Base-by-base conservation (phyloP, 2,113 vertebrate species). In the Mola mola region DNA sequence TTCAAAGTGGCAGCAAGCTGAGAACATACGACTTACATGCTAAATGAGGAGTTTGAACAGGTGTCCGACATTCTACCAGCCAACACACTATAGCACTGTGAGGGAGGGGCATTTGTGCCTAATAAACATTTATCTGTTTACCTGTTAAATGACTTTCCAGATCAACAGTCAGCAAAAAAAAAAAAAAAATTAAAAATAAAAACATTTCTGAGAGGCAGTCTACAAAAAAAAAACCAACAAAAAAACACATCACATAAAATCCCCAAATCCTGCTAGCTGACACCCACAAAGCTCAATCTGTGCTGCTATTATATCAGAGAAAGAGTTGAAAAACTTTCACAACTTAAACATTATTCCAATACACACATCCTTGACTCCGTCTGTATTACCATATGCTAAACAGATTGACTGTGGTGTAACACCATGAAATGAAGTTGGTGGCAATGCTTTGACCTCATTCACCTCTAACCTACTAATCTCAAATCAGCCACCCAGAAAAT, bases 41-140 rank as follows among this genome's bases (percentile, higher is more conserved):
- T n/a, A n/a, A 8, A 24, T 4, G 28, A 51, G 11, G 20, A 37
- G 49, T 51, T 43, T 62, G 41, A 57, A 67, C 51, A 8, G 38
- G 2, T 24, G 51, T 61, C 11, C 28, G 69, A 21, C 17, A 55
- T 50, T 17, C 36, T 25, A 60, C n/a, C n/a, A n/a, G n/a, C n/a
- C n/a, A n/a, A n/a, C n/a, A n/a, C n/a, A n/a, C n/a, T n/a, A n/a
- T n/a, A n/a, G n/a, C 43, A 5, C 19, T 13, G 34, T 2, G 22
- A 43, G 19, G 49, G 46, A 48, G 15, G 22, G 33, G 29, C 43
- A 78, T 75, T 60, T 71, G 49, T 47, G 50, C 41, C 60, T 75
- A 60, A 81, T 79, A 81, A 81, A 84, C 48, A 8, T 72, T 60
- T 55, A 78, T 73, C 66, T 67, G 66, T 81, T 79, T 77, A 51